Conservation (phyloP, 2,113 vertebrate species). For the Pelecanus crispus region DNA sequence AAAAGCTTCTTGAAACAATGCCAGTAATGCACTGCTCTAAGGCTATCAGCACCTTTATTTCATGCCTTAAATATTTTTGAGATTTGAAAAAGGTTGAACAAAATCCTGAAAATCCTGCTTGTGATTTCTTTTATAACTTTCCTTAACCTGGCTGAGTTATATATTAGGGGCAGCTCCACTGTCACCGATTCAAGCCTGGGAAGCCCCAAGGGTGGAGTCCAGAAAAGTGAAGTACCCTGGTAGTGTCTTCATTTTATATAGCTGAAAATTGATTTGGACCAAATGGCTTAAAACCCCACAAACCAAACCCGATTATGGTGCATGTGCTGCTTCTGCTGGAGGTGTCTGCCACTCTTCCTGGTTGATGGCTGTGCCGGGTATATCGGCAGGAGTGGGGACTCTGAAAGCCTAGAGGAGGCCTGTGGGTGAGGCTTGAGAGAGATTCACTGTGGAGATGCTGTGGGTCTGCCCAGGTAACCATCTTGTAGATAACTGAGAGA, state of each 20-base stretch:
- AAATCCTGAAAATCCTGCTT: background rate
- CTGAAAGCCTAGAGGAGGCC: background rate
- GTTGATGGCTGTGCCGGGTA: background rate
- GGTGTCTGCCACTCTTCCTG: background rate
- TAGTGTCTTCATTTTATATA: background rate
- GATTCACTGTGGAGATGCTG: background rate
- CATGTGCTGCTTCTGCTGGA: background rate
- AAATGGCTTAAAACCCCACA: background rate
- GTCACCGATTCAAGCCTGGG: background rate
- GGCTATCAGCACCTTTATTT: background rate
- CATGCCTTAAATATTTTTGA: background rate
- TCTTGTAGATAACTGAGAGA: background rate
- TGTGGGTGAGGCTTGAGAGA: background rate
- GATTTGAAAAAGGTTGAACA: background rate
- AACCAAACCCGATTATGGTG: background rate
- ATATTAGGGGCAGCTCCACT: background rate
- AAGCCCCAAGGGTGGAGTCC: background rate
- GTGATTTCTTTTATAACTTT: background rate
- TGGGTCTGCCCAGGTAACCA: background rate
- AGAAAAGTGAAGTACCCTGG: background rate
- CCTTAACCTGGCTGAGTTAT: background rate
- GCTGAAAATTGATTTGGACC: background rate
- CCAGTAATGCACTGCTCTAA: background rate
- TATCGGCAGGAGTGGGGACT: background rate
- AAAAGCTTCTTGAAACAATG: background rate